Evolutionary conservation across 2,797 vertebrate species (phyloP), one percentile per base, ranked within the genome.

Genomic region (Thripadectes ignobilis): DNA sequence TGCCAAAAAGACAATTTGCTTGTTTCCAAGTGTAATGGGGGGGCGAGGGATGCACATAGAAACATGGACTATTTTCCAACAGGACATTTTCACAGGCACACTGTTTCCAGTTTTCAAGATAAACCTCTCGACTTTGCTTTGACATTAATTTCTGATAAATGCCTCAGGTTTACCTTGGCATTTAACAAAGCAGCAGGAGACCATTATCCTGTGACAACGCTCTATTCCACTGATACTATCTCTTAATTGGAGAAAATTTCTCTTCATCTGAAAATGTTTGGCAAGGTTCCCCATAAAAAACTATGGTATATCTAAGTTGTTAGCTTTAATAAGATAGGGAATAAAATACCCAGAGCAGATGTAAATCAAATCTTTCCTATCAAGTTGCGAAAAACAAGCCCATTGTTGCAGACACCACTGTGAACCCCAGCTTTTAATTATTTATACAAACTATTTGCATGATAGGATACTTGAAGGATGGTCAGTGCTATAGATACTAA

Each of bases 281-380:
- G 97, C 96, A 97, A 94, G 63, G 65, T 86, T 95, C 63, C 90
- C 83, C 85, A 93, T 92, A 96, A 94, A 96, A 93, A 96, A 55
- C 84, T 87, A 91, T 75, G 71, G 82, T 94, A 92, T 87, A 96
- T 91, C 92, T 78, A 95, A 95, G 96, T 96, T 97, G 97, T 92
- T 97, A 96, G 96, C 96, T 93, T 96, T 97, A 97, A 97, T 96
- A 97, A 97, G 97, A 96, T 89, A 87, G 97, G 97, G 97, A 97
- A 97, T 97, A 97, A 97, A 97, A 97, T 96, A 97, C 97, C 96
- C 97, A 97, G 91, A 96, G 93, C 97, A 97, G 97, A 97, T 97
- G 95, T 97, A 97, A 97, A 97, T 97, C 97, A 96, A 95, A 96
- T 96, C 93, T 93, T 96, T 94, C 87, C 92, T 92, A 96, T 97